Conservation (phyloP, 2,113 vertebrate genomes). For the Peucedramus taeniatus region DNA sequence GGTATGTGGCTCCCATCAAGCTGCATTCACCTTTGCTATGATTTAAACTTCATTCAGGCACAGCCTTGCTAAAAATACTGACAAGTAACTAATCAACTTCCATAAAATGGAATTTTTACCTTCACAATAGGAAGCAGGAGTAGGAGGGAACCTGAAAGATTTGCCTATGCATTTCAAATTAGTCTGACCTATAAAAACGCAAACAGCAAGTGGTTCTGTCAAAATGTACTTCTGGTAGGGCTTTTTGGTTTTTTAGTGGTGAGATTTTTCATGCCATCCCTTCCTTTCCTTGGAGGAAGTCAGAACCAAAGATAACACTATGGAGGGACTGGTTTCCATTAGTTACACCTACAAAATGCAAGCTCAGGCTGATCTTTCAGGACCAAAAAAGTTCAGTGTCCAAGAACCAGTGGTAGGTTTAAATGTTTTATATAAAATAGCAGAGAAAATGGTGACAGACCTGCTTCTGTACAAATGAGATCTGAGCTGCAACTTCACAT, state of each 20-base stretch:
- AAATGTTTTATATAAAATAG: background rate
- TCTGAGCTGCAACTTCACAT: background rate
- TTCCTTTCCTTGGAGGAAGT: background rate
- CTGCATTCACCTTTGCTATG: conserved; percentile 42
- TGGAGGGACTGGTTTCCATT: background rate
- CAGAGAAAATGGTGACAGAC: background rate
- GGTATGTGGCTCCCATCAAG: conserved; percentile 39
- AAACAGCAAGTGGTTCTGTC: background rate
- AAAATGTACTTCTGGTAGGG: background rate
- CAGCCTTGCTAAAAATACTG: conserved; percentile 48
- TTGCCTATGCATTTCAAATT: conserved; percentile 67
- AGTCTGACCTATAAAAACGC: conserved; percentile 59
- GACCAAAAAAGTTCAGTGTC: background rate
- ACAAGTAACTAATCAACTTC: conserved; percentile 65
- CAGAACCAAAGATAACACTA: background rate
- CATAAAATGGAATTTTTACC: conserved; percentile 59
- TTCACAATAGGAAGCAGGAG: conserved; percentile 59
- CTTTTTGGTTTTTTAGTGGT: background rate
- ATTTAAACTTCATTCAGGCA: conserved; percentile 59
- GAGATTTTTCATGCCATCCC: background rate
- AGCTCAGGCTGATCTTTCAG: background rate
- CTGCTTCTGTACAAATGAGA: background rate
- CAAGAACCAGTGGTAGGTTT: background rate
- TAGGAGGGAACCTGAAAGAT: conserved; percentile 29
- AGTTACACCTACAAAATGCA: background rate